A percentile compares a stretch with the other conserved stretches of the same genome.
phyloP scores from a whole-genome alignment of 1,140 invertebrate genomes.

The Heliconius hermathena region DNA sequence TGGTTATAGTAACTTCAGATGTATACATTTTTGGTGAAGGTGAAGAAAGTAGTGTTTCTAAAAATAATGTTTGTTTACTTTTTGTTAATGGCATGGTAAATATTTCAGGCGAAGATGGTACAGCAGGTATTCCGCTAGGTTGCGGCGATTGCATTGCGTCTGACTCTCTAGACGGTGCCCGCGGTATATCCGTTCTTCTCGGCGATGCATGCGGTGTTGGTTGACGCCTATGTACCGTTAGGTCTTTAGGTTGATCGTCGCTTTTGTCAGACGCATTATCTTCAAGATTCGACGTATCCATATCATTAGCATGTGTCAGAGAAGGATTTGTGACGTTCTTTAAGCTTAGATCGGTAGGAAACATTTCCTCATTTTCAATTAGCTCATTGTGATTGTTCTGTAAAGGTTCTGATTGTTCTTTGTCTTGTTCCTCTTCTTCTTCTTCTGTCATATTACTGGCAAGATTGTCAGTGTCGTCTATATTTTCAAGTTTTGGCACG shows the following conservation, averaged over 20 bases:
- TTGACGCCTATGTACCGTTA: constrained; percentile 80
- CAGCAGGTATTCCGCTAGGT: constrained; percentile 84
- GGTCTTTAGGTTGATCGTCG: constrained; percentile 83
- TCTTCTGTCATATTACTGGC: constrained; percentile 19
- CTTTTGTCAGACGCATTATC: constrained; percentile 71
- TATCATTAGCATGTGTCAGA: constrained; percentile 47
- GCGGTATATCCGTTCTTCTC: constrained; percentile 69
- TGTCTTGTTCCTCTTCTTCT: constrained; percentile 37
- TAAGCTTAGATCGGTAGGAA: constrained; percentile 79
- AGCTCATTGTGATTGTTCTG: constrained; percentile 40
- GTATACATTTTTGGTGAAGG: constrained; percentile 82
- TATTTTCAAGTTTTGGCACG: constrained; percentile 24
- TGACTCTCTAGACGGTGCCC: constrained; percentile 83
- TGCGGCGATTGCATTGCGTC: constrained; percentile 86
- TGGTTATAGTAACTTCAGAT: constrained; percentile 81
- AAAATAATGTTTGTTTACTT: constrained; percentile 81
- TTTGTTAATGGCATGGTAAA: constrained; percentile 77
- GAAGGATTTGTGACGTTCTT: constrained; percentile 51
- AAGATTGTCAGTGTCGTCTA: constrained; percentile 17
- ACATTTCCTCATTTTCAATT: constrained; percentile 58
- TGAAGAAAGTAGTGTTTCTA: constrained; percentile 82
- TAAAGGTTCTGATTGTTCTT: constrained; percentile 23
- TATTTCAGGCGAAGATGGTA: constrained; percentile 84
- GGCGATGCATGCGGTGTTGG: constrained; percentile 76
- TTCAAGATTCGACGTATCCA: constrained; percentile 63